Base-by-base conservation (phyloP, 2,113 vertebrate genomes). In the Taurulus bubalis region DNA sequence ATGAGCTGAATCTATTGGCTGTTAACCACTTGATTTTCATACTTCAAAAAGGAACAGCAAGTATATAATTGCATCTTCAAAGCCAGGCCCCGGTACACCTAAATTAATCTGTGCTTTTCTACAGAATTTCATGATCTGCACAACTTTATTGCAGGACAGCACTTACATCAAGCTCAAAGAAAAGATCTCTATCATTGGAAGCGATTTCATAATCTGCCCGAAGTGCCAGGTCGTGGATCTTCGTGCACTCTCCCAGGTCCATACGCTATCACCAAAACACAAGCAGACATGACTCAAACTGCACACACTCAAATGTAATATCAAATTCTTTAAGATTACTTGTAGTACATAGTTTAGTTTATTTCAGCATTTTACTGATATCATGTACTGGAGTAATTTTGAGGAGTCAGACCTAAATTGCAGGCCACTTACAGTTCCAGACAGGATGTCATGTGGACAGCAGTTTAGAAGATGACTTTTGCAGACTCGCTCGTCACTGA, bases 391-490 rank as follows among this genome's bases (percentile, higher is more conserved):
- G 26, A 28, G 26, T n/a, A 0, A 32, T 22, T 38, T 49, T 42
- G 8, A 9, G 5, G 16, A 9, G 12, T 55, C 6, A 49, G 30
- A 26, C 22, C 1, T 20, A 42, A 34, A 36, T 20, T 0, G 20
- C 3, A n/a, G 58, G 4, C 9, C 6, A 96, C 96, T 96, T 93
- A 99, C 98, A 73, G 98, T 99, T 95, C 98, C 98, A 45, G 98
- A 98, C 82, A 99, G 95, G 91, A 99, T 99, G 94, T 99, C 98
- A 69, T 99, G 97, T 9, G 98, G 98, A 91, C 98, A 99, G 96
- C 98, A 99, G 93, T 99, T 97, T 91, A 99, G 96, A 7, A 99
- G 98, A 89, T 99, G 98, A 93, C 98, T 99, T 96, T 99, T 99
- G 96, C 98, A 99, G 93, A 99, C 98, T 28, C 98, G 96, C 72